These are phyloP conservation scores for Brachyhypopomus occidentalis DNA, from an alignment of 2,113 vertebrate genomes.

Conservation along the genomic window DNA sequence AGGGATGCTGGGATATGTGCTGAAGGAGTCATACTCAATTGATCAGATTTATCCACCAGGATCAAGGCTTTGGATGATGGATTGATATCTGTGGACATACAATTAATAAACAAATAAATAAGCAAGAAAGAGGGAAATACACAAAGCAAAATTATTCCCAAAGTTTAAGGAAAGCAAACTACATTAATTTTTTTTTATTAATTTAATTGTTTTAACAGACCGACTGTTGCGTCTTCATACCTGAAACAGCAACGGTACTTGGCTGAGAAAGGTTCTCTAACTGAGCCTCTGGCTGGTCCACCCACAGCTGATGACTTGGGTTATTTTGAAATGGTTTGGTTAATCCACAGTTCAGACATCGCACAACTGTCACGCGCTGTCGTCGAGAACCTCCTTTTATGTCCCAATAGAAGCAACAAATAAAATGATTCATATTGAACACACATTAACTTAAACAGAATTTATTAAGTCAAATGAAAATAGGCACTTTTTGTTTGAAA, in stretches of 20 bases:
- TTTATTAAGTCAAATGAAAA: too few relatives aligned
- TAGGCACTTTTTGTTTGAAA: background rate
- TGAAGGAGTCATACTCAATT: slow-evolving; percentile 3
- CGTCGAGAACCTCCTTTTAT: slow-evolving; percentile 59
- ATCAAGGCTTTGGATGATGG: slow-evolving; percentile 24
- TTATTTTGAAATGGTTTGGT: slow-evolving; percentile 74
- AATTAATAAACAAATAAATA: slow-evolving; percentile 4
- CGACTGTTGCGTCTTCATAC: background rate
- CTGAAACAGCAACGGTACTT: slow-evolving; percentile 53
- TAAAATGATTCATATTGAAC: background rate
- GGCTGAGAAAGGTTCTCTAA: slow-evolving; percentile 66
- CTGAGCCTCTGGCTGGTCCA: slow-evolving; percentile 75
- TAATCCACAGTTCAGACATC: slow-evolving; percentile 76
- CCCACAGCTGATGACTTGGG: slow-evolving; percentile 76
- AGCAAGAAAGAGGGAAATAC: too few relatives aligned
- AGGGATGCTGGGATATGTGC: background rate
- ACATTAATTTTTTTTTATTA: background rate
- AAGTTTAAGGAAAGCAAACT: too few relatives aligned
- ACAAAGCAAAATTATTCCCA: background rate
- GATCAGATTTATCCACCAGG: slow-evolving; percentile 8
- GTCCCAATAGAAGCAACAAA: background rate
- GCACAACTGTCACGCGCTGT: slow-evolving; percentile 68
- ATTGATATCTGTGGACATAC: slow-evolving; percentile 30
- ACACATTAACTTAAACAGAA: too few relatives aligned
- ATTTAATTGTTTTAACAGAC: background rate